Evolutionary conservation across 2,113 vertebrate species (phyloP), one percentile per base, ranked within the genome.

Genomic region (Cebidichthys violaceus): DNA sequence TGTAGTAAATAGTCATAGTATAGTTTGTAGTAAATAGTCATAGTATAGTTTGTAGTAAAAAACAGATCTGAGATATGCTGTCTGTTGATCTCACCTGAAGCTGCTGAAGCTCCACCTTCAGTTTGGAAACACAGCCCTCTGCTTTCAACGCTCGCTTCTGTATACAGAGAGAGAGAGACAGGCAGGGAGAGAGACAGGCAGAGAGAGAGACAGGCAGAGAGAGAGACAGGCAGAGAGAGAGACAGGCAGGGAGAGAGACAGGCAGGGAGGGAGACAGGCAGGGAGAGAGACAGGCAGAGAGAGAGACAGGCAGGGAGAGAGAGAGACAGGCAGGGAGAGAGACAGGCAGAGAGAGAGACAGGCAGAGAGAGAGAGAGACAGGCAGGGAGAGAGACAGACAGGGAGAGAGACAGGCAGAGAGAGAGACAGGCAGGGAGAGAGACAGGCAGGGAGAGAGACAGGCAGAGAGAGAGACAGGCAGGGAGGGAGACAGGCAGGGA

Each of bases 141-240:
- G 97, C 97, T 79, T 96, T 98, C 3, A 96, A 70, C 0, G 97
- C 98, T 50, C 97, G 94, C 67, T 97, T 97, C 97, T 99, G 90
- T 2, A 11, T 3, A n/a, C 4, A 43, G n/a, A 74, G 2, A 59
- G 27, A 33, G 7, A 59, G 57, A 73, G 22, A 60, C 14, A 60
- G 6, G 7, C n/a, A n/a, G 27, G 3, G 1, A 29, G 55, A 29
- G 0, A 59, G 55, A 59, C 2, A 4, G 17, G 0, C 4, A 39
- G 37, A 1, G 33, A 55, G 45, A 9, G 2, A 33, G 59, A 4
- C 17, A 61, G 59, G 3, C 1, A 18, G 64, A 0, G 9, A 39
- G 61, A 7, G 2, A 64, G 61, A 24, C 5, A 65, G 11, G 4
- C 4, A 66, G 64, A 41, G 4, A 18, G 59, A 18, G 2, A 33